Evolutionary conservation across 2,888 invertebrate species (phyloP).

Genomic region (Anticlea derivata): DNA sequence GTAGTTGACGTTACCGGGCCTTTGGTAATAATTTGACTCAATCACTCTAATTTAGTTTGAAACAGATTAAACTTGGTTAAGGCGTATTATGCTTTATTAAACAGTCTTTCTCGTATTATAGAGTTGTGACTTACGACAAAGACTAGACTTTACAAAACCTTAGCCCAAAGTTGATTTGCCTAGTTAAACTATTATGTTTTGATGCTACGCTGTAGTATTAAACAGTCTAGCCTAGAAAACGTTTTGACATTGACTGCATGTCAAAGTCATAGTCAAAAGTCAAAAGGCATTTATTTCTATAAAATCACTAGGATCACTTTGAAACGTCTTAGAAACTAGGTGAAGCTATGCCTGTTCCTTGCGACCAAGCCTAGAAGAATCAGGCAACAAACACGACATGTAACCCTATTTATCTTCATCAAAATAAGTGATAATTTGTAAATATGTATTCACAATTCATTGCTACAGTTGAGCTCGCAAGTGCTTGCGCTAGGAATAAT

Average conservation of each 20-base stretch:
- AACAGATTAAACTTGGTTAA: conserved; percentile 61
- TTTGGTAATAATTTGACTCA: conserved; percentile 59
- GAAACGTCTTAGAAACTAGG: too few relatives aligned
- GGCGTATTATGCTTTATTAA: conserved; percentile 48
- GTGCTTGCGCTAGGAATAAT: conserved; percentile 1
- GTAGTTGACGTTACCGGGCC: conserved; percentile 54
- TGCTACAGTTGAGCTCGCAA: conserved; percentile 55
- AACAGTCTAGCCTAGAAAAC: background rate
- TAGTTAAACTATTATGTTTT: background rate
- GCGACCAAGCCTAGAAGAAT: too few relatives aligned
- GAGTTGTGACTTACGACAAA: background rate
- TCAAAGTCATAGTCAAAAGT: too few relatives aligned
- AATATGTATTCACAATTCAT: conserved; percentile 69
- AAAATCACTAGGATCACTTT: too few relatives aligned
- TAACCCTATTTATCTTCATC: conserved; percentile 38
- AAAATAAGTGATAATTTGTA: conserved; percentile 78
- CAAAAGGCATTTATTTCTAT: too few relatives aligned
- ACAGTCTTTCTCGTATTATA: conserved; percentile 14
- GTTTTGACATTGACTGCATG: background rate
- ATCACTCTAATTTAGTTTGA: conserved; percentile 54
- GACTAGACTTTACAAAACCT: background rate
- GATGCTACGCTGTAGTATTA: background rate
- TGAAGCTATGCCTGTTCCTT: too few relatives aligned
- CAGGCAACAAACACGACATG: too few relatives aligned
- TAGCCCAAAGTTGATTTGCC: background rate